A percentile compares a stretch with the other conserved stretches of the same genome.
phyloP scores from a whole-genome alignment of 2,797 vertebrate genomes.

The Hemibagrus guttatus region DNA sequence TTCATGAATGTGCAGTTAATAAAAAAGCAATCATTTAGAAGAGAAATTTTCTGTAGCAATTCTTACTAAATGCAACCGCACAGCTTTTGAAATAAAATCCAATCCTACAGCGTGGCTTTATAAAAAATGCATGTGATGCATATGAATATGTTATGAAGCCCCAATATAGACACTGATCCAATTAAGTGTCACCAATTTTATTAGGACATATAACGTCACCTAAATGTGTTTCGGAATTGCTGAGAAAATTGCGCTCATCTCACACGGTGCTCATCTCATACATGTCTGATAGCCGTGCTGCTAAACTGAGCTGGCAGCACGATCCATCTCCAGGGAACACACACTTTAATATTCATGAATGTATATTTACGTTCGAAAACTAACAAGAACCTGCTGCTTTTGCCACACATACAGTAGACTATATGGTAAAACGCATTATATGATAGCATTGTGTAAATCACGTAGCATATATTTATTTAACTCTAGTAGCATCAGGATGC shows the following conservation, averaged over 20 bases:
- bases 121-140: constrained; percentile 22
- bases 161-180: constrained; percentile 12
- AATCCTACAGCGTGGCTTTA: background rate
- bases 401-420: background rate
- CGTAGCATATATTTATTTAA: background rate
- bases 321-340: constrained; percentile 21
- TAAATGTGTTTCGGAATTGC: background rate
- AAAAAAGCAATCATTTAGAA: too few relatives aligned
- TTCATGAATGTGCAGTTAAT: background rate
- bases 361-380: background rate
- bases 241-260: background rate
- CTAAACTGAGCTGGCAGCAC: constrained; percentile 41
- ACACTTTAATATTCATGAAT: constrained; percentile 53
- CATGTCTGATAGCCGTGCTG: constrained; percentile 26
- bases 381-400: background rate
- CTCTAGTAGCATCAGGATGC: background rate
- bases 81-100: background rate
- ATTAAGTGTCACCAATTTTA: constrained; percentile 28
- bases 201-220: constrained; percentile 12
- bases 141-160: constrained; percentile 31
- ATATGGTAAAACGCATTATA: background rate
- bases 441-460: background rate
- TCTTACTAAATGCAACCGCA: background rate
- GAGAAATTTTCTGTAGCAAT: background rate
- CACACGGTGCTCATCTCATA: background rate